phyloP scores from a whole-genome alignment of 2,797 vertebrate genomes.

The Intellagama lesueurii region DNA sequence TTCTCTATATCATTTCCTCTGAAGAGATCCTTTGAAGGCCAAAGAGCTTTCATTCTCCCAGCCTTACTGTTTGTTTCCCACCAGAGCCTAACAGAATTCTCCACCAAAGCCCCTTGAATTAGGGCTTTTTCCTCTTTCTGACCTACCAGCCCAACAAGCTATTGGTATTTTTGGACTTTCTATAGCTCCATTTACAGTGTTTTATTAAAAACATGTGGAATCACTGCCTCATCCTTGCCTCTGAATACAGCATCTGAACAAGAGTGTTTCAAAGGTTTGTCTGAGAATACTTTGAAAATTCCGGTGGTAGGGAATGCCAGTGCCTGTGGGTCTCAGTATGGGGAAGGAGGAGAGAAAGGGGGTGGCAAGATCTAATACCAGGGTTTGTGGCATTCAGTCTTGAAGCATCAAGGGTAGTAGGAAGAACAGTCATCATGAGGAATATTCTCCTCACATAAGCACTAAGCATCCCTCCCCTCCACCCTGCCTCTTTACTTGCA shows the following conservation, averaged over 20 bases:
- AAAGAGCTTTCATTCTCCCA: neutral
- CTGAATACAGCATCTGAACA: neutral
- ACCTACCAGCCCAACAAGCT: slow-evolving; percentile 10
- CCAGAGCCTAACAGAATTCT: neutral
- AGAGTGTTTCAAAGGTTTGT: neutral
- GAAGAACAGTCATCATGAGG: neutral
- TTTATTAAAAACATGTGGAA: neutral
- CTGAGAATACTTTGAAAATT: slow-evolving; percentile 4
- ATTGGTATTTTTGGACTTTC: slow-evolving; percentile 12
- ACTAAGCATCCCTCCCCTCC: slow-evolving; percentile 73
- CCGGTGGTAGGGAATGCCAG: neutral
- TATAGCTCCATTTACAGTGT: slow-evolving; percentile 1
- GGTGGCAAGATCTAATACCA: neutral
- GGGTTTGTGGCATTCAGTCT: neutral
- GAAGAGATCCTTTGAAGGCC: slow-evolving; percentile 17
- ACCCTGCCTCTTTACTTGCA: slow-evolving; percentile 58
- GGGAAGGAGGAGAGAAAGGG: neutral
- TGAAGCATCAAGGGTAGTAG: neutral
- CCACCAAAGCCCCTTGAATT: neutral
- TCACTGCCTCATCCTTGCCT: slow-evolving; percentile 27
- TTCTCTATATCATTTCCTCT: slow-evolving; percentile 73
- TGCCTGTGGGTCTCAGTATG: neutral
- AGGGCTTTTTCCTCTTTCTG: neutral
- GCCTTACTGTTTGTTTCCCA: neutral
- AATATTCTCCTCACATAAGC: slow-evolving; percentile 3